phyloP scores from a whole-genome alignment of 2,888 invertebrate genomes.

The Thyatira batis region DNA sequence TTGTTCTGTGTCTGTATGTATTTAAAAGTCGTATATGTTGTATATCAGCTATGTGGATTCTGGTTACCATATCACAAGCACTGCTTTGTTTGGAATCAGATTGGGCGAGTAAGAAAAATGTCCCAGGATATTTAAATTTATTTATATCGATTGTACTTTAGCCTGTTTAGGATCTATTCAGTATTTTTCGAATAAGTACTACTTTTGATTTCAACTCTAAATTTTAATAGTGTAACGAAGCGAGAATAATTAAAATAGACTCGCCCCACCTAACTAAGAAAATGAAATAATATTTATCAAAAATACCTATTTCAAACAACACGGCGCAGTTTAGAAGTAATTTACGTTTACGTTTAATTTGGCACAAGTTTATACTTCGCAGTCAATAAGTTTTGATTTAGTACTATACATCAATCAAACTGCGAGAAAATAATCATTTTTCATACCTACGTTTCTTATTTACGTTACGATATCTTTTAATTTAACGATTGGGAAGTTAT shows the following conservation, averaged over 20 bases:
- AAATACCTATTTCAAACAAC: not conserved
- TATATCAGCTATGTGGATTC: too few species aligned
- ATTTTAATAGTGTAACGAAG: too few species aligned
- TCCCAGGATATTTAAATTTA: too few species aligned
- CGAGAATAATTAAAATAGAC: not conserved
- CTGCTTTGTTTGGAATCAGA: too few species aligned
- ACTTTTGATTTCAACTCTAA: too few species aligned
- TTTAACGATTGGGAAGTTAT: conserved; percentile 35
- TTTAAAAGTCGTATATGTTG: too few species aligned
- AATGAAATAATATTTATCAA: not conserved
- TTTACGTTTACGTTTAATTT: conserved; percentile 26
- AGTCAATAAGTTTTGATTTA: conserved; percentile 42
- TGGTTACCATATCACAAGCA: too few species aligned
- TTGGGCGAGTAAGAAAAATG: too few species aligned
- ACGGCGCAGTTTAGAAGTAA: not conserved
- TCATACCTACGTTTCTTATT: conserved; percentile 29
- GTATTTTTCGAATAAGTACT: too few species aligned
- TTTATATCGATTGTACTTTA: too few species aligned
- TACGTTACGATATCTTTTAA: conserved; percentile 34
- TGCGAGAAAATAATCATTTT: conserved; percentile 37
- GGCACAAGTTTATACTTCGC: conserved; percentile 36
- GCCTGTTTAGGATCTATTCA: too few species aligned
- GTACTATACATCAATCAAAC: conserved; percentile 32
- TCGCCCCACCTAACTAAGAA: not conserved
- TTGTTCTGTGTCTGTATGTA: too few species aligned